phyloP scores from a whole-genome alignment of 1,140 invertebrate genomes.

The Drosophila dunni region DNA sequence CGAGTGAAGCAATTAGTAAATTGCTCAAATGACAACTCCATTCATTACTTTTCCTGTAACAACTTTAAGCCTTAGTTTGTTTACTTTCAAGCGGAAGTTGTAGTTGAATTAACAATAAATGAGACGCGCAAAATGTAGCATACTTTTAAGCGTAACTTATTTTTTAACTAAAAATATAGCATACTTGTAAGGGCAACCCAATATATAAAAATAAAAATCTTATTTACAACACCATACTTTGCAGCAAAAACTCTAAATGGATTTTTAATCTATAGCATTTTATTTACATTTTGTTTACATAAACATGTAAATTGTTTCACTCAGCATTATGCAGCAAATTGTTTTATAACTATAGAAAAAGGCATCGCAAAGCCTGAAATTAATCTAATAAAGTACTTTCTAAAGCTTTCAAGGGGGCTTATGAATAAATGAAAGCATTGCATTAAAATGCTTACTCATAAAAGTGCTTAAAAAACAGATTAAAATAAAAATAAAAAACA shows the following conservation, averaged over 20 bases:
- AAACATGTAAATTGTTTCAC: not conserved
- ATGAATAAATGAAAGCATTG: constrained; percentile 15
- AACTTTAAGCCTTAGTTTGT: not conserved
- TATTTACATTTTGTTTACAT: not conserved
- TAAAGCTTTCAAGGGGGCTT: not conserved
- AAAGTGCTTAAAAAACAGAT: not conserved
- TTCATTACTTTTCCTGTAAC: not conserved
- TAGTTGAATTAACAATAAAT: not conserved
- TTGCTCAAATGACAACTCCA: constrained; percentile 8
- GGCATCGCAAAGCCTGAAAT: not conserved
- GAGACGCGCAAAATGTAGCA: not conserved
- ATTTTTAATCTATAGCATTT: too few species aligned
- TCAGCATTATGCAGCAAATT: constrained; percentile 6
- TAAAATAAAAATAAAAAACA: not conserved
- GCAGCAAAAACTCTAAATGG: too few species aligned
- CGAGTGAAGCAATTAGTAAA: constrained; percentile 17
- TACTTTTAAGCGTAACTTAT: not conserved
- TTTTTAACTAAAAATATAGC: not conserved
- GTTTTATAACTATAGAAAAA: not conserved
- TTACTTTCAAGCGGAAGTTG: not conserved
- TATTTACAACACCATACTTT: too few species aligned
- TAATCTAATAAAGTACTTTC: constrained; percentile 13
- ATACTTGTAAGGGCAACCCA: not conserved
- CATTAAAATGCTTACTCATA: constrained; percentile 23
- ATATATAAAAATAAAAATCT: not conserved